Percentiles rank a stretch among this genome's conserved stretches.
Conservation (phyloP, 2,888 invertebrate genomes). For the Philhelius pedissequus region DNA sequence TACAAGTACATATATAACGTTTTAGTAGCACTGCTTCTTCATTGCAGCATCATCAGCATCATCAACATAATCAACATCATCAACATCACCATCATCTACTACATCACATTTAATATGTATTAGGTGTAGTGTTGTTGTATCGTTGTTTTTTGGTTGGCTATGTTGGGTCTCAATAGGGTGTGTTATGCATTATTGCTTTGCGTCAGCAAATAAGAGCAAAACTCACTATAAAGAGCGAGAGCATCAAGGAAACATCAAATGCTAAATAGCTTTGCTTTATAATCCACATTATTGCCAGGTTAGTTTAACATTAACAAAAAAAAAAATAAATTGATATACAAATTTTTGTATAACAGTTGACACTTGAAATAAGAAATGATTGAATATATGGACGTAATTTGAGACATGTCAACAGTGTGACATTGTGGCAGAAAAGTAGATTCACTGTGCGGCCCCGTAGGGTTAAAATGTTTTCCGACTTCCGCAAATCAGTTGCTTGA, state of each 20-base stretch:
- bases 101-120: constrained; percentile 26
- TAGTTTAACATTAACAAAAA: neutral
- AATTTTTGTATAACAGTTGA: no score
- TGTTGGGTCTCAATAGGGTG: constrained; percentile 16
- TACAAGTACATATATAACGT: no score
- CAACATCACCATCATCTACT: constrained; percentile 24
- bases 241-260: constrained; percentile 30
- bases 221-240: neutral
- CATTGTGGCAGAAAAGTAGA: no score
- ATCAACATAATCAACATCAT: constrained; percentile 4
- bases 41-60: constrained; percentile 26
- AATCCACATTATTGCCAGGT: neutral
- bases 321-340: no score
- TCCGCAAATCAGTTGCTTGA: no score
- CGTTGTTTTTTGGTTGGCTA: neutral
- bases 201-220: constrained; percentile 54
- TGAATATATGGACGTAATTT: no score
- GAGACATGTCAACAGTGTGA: no score
- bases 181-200: constrained; percentile 56
- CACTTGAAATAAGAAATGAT: no score
- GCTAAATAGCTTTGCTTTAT: constrained; percentile 3
- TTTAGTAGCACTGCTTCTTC: constrained; percentile 1
- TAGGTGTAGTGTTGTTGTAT: neutral
- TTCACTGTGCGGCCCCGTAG: no score
- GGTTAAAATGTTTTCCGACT: no score